Conservation (phyloP, 2,797 vertebrate genomes). For the Rhinatrema bivittatum region DNA sequence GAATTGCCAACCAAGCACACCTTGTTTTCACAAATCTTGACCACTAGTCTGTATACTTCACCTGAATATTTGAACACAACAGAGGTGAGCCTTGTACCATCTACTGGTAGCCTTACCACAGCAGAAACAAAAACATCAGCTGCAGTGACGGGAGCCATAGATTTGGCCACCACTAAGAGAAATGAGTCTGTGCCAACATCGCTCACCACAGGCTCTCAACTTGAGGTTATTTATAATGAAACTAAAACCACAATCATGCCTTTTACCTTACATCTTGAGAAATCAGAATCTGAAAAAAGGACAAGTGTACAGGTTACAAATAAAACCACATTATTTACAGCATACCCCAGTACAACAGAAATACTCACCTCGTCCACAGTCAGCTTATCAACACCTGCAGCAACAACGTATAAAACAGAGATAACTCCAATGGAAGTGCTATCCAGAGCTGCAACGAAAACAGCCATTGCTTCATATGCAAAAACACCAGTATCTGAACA, state of each 20-base stretch:
- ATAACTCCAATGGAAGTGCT: not conserved
- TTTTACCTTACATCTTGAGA: not conserved
- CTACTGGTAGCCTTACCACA: not conserved
- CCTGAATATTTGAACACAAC: conserved; percentile 6
- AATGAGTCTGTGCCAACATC: conserved; percentile 1
- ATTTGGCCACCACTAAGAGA: not conserved
- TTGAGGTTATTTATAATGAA: not conserved
- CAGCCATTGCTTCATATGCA: not conserved
- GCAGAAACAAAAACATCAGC: not conserved
- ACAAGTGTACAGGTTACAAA: not conserved
- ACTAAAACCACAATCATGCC: conserved; percentile 6
- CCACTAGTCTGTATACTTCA: conserved; percentile 4
- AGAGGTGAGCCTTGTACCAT: conserved; percentile 1
- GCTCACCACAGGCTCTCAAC: not conserved
- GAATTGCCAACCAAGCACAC: conserved; percentile 7
- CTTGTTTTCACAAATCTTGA: conserved; percentile 10
- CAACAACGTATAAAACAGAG: conserved; percentile 17
- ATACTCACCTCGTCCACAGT: not conserved
- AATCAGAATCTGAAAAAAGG: conserved; percentile 3
- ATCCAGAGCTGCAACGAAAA: conserved; percentile 5
- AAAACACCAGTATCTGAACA: not conserved
- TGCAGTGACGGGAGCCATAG: not conserved
- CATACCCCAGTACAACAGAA: conserved; percentile 2
- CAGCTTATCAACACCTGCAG: not conserved
- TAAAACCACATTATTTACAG: conserved; percentile 12